These are phyloP conservation scores for Lymantria dispar DNA, from an alignment of 2,888 invertebrate genomes.

Conservation along the genomic window DNA sequence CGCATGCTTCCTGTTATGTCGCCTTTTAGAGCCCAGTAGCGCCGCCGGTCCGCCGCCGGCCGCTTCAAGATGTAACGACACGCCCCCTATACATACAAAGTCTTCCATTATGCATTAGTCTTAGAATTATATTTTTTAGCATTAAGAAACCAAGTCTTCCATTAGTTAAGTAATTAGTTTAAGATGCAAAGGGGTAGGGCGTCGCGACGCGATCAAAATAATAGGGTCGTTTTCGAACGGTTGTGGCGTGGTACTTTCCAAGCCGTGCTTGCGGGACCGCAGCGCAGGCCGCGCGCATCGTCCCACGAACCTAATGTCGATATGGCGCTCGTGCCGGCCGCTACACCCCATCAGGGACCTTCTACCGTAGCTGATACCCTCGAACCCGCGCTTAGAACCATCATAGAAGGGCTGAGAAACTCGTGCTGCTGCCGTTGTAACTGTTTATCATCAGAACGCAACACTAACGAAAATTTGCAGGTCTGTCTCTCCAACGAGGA, in stretches of 20 bases:
- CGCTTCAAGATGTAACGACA: constrained; percentile 66
- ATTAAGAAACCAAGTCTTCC: constrained; percentile 81
- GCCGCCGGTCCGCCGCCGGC: constrained; percentile 76
- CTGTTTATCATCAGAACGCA: constrained; percentile 56
- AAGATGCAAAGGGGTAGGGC: constrained; percentile 76
- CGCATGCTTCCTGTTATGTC: constrained; percentile 60
- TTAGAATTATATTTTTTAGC: constrained; percentile 37
- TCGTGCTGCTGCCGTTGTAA: constrained; percentile 75
- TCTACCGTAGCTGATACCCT: constrained; percentile 66
- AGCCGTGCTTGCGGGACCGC: constrained; percentile 67
- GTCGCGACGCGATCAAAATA: constrained; percentile 76
- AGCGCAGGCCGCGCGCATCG: constrained; percentile 65
- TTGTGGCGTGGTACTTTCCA: constrained; percentile 87
- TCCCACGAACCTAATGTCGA: constrained; percentile 59
- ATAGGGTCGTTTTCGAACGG: constrained; percentile 86
- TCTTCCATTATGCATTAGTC: constrained; percentile 69
- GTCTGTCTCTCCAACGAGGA: constrained; percentile 79
- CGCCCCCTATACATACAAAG: constrained; percentile 51
- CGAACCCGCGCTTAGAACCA: constrained; percentile 68
- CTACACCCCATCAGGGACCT: constrained; percentile 39
- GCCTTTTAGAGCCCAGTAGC: constrained; percentile 67
- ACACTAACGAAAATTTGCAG: constrained; percentile 76
- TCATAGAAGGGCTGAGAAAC: constrained; percentile 63
- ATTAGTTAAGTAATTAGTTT: constrained; percentile 65
- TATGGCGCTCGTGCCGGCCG: constrained; percentile 37